Base-by-base conservation (phyloP, 2,113 vertebrate genomes). In the Mesocricetus auratus region DNA sequence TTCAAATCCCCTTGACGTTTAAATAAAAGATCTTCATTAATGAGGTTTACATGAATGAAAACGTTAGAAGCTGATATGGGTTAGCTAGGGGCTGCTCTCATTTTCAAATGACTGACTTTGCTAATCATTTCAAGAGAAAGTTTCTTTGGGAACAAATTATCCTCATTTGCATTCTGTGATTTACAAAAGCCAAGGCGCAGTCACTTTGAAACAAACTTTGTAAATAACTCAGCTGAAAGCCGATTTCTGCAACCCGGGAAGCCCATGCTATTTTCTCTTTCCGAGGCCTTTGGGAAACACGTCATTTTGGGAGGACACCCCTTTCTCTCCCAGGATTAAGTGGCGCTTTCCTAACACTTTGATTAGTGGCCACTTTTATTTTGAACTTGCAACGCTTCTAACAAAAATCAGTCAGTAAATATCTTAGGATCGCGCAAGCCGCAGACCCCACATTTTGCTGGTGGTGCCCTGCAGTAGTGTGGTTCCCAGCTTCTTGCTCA, bases 1-100 rank as follows among this genome's bases (percentile, higher is more conserved):
- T 98, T 98, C 98, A 98, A 98, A 99, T 98, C 97, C 98, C 98
- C 98, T 96, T 98, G 98, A 98, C 98, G 96, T 98, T 98, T 98
- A 98, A 99, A 98, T 98, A 98, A 98, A 99, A 98, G 98, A 98
- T 98, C 98, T 98, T 98, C 98, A 99, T 99, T 98, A 99, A 99
- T 98, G 98, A 98, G 98, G 98, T 99, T 98, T 99, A 98, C 98
- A 98, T 98, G 98, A 99, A 98, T 99, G 98, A 99, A 98, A 99
- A 99, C 98, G 98, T 98, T 98, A 98, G 98, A 99, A 98, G 98
- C 97, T 98, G 98, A 97, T 98, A 98, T 96, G 97, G 77, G 98
- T 98, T 98, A 98, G 97, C 91, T 91, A 87, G 93, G 93, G 97
- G 87, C 47, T 77, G 94, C 64, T 97, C 96, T 97, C 69, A 7